Evolutionary conservation across 2,888 invertebrate species (phyloP).

Genomic region (Helicoverpa assulta): DNA sequence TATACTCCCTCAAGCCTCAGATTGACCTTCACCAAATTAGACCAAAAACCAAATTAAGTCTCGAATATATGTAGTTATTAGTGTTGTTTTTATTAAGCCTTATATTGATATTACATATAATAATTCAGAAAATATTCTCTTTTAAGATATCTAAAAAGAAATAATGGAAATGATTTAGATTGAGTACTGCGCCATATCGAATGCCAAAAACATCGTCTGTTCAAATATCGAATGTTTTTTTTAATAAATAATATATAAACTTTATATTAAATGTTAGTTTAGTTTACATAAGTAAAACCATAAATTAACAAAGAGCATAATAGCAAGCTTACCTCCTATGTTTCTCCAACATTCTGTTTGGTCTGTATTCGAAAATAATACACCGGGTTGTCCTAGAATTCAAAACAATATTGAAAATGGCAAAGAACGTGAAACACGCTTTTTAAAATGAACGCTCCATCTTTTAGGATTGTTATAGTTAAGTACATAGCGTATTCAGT

Average conservation of each 20-base stretch:
- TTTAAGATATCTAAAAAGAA: too few species aligned
- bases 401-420: conserved; percentile 6
- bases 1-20: conserved; percentile 22
- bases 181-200: not conserved
- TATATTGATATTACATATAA: not conserved
- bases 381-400: conserved; percentile 10
- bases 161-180: not conserved
- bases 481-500: not conserved
- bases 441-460: conserved; percentile 1
- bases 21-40: conserved; percentile 23
- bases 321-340: conserved; percentile 19
- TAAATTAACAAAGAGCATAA: conserved; percentile 1
- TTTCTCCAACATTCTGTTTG: conserved; percentile 22
- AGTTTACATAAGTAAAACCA: not conserved
- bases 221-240: not conserved
- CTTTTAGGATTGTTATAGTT: not conserved
- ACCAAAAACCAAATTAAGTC: conserved; percentile 24
- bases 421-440: conserved; percentile 13
- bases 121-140: too few species aligned
- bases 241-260: not conserved
- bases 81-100: not conserved
- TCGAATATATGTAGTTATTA: conserved; percentile 11
- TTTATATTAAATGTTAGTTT: not conserved
- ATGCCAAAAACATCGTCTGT: not conserved
- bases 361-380: conserved; percentile 17